phyloP scores from a whole-genome alignment of 2,797 vertebrate species.

The Crax fasciolata region DNA sequence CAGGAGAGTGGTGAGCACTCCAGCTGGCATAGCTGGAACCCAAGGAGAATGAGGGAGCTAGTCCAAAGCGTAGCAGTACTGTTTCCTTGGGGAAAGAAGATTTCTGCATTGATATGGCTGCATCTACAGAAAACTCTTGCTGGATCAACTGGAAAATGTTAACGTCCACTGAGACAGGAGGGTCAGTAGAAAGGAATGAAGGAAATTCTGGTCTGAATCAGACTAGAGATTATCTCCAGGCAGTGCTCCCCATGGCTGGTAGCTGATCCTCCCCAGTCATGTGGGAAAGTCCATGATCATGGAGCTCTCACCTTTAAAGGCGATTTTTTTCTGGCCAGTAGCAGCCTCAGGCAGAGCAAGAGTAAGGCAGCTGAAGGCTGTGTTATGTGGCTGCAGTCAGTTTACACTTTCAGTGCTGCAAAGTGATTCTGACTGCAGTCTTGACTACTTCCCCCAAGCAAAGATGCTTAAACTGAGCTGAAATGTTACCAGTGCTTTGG shows the following conservation, averaged over 20 bases:
- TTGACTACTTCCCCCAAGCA: fast-evolving
- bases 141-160: not conserved
- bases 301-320: not conserved
- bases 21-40: not conserved
- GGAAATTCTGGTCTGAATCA: not conserved
- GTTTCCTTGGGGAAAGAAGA: not conserved
- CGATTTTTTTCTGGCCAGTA: not conserved
- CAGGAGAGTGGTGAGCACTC: not conserved
- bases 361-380: not conserved
- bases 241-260: fast-evolving
- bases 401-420: not conserved
- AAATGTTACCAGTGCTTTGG: not conserved
- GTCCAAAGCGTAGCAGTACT: not conserved
- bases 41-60: not conserved
- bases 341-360: not conserved
- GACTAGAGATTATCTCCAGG: not conserved
- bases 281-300: not conserved
- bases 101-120: not conserved
- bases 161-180: not conserved
- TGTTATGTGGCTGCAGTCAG: not conserved
- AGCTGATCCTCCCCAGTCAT: not conserved
- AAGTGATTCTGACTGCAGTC: not conserved
- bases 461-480: not conserved
- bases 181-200: not conserved
- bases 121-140: not conserved